Evolutionary conservation across 2,888 invertebrate species (phyloP).

Genomic region (Oegoconia quadripuncta): DNA sequence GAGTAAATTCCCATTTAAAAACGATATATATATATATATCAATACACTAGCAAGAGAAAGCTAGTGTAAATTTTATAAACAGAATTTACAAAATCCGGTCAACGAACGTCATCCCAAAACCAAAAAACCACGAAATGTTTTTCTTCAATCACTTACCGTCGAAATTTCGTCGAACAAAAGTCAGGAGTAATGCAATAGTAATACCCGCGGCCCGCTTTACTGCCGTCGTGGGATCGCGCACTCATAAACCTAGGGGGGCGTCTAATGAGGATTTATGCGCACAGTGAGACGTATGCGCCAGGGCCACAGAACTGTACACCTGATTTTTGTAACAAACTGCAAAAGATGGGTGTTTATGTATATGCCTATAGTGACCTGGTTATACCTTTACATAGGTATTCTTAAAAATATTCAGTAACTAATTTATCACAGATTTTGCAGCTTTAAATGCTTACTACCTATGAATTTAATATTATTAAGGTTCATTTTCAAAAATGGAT

Average conservation of each 20-base stretch:
- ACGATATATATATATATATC: no score
- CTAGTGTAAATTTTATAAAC: no score
- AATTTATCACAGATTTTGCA: no score
- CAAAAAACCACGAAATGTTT: conserved; percentile 3
- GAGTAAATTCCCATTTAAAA: no score
- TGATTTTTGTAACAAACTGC: conserved; percentile 1
- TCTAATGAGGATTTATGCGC: conserved; percentile 75
- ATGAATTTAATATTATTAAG: no score
- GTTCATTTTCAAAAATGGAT: no score
- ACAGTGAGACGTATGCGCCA: conserved; percentile 44
- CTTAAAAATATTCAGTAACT: no score
- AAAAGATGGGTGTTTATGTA: no score
- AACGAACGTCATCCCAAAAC: not conserved
- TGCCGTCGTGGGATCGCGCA: conserved; percentile 61
- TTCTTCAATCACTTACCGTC: conserved; percentile 39
- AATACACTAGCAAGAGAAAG: no score
- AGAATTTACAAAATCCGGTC: not conserved
- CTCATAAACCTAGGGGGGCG: conserved; percentile 58
- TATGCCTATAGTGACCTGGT: no score
- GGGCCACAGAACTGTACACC: conserved; percentile 21
- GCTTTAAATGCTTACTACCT: no score
- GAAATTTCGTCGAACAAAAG: conserved; percentile 39
- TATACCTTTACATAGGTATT: no score
- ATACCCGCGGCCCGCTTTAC: conserved; percentile 58
- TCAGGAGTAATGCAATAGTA: conserved; percentile 66